These are phyloP conservation scores for Dolichopus griseipennis DNA, from an alignment of 2,888 invertebrate species.

Conservation along the genomic window DNA sequence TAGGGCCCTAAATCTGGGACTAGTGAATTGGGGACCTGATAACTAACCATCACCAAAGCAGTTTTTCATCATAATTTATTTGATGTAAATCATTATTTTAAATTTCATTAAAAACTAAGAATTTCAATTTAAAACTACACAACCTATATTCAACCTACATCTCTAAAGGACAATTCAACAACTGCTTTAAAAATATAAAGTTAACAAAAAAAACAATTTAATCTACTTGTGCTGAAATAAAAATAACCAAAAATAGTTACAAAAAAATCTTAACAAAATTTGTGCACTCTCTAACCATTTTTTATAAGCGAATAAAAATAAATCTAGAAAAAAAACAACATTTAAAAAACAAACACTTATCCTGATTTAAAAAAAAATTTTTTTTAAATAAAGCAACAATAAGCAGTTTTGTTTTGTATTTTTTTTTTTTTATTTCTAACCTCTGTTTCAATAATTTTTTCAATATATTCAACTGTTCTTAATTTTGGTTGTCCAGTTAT, in stretches of 20 bases:
- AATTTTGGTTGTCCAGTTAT: conserved; percentile 76
- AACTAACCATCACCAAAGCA: too few relatives aligned
- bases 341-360: background rate
- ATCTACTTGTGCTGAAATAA: background rate
- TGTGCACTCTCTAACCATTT: background rate
- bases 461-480: conserved; percentile 87
- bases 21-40: too few relatives aligned
- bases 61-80: too few relatives aligned
- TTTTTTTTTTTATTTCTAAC: conserved; percentile 47
- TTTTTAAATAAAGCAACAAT: conserved; percentile 9
- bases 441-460: conserved; percentile 93
- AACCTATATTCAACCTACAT: too few relatives aligned
- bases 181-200: too few relatives aligned
- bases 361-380: background rate
- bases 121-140: too few relatives aligned
- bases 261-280: background rate
- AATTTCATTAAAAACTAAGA: too few relatives aligned
- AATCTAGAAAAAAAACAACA: background rate
- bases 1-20: too few relatives aligned
- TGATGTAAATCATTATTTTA: too few relatives aligned
- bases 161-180: too few relatives aligned
- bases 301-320: background rate
- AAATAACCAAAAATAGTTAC: background rate
- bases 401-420: background rate
- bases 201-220: background rate